Conservation (phyloP, 2,113 vertebrate species). For the human (Homo sapiens) region DNA sequence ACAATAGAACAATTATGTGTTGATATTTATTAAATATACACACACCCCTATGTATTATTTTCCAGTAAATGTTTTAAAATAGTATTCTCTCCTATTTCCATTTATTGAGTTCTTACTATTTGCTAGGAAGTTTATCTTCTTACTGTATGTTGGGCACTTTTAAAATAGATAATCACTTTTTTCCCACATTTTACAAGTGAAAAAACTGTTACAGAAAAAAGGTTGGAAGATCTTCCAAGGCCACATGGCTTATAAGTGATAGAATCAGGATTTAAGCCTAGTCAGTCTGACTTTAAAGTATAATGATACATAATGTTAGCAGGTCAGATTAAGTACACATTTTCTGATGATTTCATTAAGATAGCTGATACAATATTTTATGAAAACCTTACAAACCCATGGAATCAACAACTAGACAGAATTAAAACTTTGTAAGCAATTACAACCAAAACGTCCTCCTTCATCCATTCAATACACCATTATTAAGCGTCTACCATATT, state of each 20-base stretch:
- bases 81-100: neutral
- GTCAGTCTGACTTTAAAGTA: neutral
- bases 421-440: neutral
- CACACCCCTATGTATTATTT: neutral
- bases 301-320: neutral
- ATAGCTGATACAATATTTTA: neutral
- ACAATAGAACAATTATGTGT: neutral
- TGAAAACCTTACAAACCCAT: neutral
- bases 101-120: neutral
- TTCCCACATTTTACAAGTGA: neutral
- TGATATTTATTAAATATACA: neutral
- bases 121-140: neutral
- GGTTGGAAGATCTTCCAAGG: neutral
- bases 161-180: neutral
- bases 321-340: neutral
- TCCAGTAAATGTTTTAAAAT: neutral
- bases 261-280: neutral
- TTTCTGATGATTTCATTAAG: neutral
- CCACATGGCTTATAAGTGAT: neutral
- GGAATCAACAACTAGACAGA: neutral
- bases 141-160: neutral
- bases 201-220: neutral
- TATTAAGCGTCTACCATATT: neutral
- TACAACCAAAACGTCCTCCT: neutral
- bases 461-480: neutral